Evolutionary conservation across 2,888 invertebrate species (phyloP).

Genomic region (Acrocyrtus sp.): DNA sequence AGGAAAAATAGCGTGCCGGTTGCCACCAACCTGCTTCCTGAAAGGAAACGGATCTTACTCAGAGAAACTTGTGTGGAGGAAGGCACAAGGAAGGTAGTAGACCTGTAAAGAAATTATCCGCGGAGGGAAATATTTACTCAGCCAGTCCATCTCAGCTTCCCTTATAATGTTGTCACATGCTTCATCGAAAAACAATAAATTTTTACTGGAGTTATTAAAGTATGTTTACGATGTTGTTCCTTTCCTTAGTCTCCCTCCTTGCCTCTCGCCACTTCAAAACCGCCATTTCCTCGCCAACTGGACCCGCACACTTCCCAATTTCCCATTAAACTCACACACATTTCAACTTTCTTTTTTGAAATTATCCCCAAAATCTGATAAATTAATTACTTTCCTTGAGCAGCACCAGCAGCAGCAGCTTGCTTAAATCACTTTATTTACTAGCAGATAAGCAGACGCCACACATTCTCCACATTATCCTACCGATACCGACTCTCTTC

Average conservation of each 20-base stretch:
- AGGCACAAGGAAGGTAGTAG: not conserved
- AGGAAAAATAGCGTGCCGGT: constrained; percentile 36
- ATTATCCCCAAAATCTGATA: too few species aligned
- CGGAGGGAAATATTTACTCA: not conserved
- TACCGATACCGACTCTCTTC: too few species aligned
- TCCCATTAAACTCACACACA: too few species aligned
- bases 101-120: not conserved
- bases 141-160: not conserved
- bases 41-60: constrained; percentile 34
- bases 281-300: too few species aligned
- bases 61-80: not conserved
- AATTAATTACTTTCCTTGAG: too few species aligned
- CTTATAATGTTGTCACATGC: constrained; percentile 3
- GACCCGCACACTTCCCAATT: too few species aligned
- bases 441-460: too few species aligned
- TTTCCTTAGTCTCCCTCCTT: not conserved
- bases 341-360: too few species aligned
- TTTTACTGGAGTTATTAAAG: not conserved
- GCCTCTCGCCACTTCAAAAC: not conserved
- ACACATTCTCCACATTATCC: too few species aligned
- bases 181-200: constrained; percentile 8
- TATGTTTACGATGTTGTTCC: not conserved
- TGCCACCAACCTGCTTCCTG: constrained; percentile 40
- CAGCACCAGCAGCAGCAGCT: too few species aligned
- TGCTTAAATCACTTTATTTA: too few species aligned